These are phyloP conservation scores for Hydropsyche betteni DNA, from an alignment of 2,888 invertebrate genomes.

Conservation along the genomic window DNA sequence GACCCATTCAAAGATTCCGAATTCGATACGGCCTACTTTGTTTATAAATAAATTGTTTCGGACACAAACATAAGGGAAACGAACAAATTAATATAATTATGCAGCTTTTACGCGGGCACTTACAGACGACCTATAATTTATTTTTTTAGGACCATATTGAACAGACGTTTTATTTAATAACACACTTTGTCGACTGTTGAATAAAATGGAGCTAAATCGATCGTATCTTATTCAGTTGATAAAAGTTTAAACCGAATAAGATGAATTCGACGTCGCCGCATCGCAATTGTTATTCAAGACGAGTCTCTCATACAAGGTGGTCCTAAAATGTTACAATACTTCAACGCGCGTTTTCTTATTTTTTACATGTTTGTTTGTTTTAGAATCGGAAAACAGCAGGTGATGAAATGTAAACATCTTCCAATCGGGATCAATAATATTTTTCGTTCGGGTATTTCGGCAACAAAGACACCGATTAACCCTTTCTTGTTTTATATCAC, in stretches of 20 bases:
- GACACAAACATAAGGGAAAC: not conserved
- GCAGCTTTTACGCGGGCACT: not conserved
- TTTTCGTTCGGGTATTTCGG: constrained; percentile 30
- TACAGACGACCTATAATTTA: constrained; percentile 1
- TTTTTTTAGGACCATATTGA: not conserved
- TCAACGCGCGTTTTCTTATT: no score
- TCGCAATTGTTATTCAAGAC: no score
- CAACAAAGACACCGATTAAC: constrained; percentile 45
- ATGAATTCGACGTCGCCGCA: no score
- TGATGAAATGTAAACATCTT: constrained; percentile 42
- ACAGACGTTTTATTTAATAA: constrained; percentile 17
- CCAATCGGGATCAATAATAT: constrained; percentile 43
- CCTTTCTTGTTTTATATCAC: constrained; percentile 40
- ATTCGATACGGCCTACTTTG: constrained; percentile 15
- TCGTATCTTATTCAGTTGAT: no score
- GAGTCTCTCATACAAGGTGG: constrained; percentile 18
- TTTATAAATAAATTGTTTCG: constrained; percentile 7
- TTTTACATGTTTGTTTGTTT: no score
- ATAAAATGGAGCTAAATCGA: no score
- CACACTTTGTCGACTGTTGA: no score
- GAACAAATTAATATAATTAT: constrained; percentile 23
- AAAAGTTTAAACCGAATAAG: no score
- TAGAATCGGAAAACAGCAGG: constrained; percentile 40
- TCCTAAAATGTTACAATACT: constrained; percentile 14
- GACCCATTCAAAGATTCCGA: constrained; percentile 22